Evolutionary conservation across 2,113 vertebrate species (phyloP).

Genomic region (Pelusios castaneus): DNA sequence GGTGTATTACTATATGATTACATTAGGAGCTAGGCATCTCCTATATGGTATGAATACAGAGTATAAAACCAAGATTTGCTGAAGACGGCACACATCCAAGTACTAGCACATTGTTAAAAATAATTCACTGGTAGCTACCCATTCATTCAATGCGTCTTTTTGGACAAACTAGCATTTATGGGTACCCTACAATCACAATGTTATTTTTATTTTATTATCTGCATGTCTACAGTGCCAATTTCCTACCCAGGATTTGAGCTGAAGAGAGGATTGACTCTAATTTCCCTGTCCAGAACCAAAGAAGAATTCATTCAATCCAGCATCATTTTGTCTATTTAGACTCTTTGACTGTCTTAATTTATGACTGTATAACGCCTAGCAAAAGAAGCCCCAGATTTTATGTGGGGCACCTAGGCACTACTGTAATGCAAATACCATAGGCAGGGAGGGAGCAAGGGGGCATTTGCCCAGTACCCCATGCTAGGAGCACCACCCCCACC

Average conservation of each 20-base stretch:
- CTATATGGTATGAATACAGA: background rate
- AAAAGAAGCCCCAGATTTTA: background rate
- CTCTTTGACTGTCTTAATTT: background rate
- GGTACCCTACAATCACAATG: background rate
- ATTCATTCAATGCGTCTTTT: background rate
- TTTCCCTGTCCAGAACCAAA: background rate
- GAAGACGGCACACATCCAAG: background rate
- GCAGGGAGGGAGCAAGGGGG: too few relatives aligned
- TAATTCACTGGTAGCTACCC: fast-evolving
- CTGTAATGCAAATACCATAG: background rate
- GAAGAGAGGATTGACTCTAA: background rate
- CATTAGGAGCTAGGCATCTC: background rate
- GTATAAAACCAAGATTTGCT: background rate
- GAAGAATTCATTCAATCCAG: background rate
- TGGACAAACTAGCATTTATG: background rate
- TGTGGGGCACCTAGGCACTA: background rate
- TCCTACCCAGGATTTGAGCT: background rate
- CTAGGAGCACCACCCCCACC: too few relatives aligned
- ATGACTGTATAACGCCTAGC: background rate
- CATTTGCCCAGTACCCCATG: too few relatives aligned
- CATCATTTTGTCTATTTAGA: background rate
- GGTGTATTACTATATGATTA: background rate
- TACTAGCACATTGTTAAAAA: background rate
- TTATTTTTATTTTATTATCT: background rate
- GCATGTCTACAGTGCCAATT: fast-evolving